Percentiles rank a stretch among this genome's conserved stretches.
Evolutionary conservation across 2,888 invertebrate species (phyloP).

Genomic region (Adineta ricciae): DNA sequence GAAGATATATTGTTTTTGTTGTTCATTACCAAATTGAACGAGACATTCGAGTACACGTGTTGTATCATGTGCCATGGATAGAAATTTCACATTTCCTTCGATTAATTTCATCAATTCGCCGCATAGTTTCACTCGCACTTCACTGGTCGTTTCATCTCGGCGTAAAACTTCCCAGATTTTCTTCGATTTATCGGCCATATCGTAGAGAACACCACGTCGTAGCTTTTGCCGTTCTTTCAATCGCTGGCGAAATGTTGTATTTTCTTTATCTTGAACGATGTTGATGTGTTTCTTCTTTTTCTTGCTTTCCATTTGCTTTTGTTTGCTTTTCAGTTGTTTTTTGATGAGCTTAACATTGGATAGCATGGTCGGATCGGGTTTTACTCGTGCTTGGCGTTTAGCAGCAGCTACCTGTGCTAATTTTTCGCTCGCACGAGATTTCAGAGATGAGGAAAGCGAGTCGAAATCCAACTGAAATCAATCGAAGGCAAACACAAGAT

Average conservation of each 20-base stretch:
- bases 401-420: not conserved
- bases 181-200: constrained; percentile 19
- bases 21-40: constrained; percentile 60
- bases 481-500: no score
- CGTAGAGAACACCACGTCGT: not conserved
- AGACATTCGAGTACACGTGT: constrained; percentile 78
- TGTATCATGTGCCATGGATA: constrained; percentile 71
- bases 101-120: constrained; percentile 21
- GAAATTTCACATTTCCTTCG: constrained; percentile 19
- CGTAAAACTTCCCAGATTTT: constrained; percentile 15
- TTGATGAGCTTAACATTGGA: not conserved
- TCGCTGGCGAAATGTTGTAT: constrained; percentile 15
- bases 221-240: constrained; percentile 21
- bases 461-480: not conserved
- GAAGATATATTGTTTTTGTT: constrained; percentile 62
- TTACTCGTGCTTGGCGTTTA: not conserved
- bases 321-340: constrained; percentile 12
- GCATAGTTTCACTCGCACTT: not conserved
- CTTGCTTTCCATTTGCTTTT: not conserved
- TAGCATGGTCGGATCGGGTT: not conserved
- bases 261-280: constrained; percentile 16
- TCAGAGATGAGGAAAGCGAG: not conserved
- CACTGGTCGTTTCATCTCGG: not conserved
- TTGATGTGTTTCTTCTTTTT: constrained; percentile 19
- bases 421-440: constrained; percentile 15